These are phyloP conservation scores for Plodia interpunctella DNA, from an alignment of 1,140 invertebrate genomes.

Conservation along the genomic window DNA sequence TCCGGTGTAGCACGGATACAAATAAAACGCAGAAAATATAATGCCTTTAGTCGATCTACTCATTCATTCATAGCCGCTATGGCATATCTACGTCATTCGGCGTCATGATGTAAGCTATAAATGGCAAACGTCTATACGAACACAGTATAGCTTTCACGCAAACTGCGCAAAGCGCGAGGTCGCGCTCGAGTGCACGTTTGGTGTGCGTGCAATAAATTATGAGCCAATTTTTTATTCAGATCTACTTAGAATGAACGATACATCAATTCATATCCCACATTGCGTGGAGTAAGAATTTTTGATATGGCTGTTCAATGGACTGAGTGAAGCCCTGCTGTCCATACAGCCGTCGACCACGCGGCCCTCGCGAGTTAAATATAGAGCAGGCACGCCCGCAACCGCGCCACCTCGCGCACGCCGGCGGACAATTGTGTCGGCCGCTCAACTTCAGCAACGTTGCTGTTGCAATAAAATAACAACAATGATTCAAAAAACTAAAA, in stretches of 20 bases:
- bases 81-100: background rate
- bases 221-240: background rate
- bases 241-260: background rate
- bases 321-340: background rate
- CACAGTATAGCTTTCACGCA: background rate
- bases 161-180: background rate
- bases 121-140: background rate
- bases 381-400: slow-evolving; percentile 8
- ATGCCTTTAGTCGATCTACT: background rate
- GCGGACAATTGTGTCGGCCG: background rate
- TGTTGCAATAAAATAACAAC: background rate
- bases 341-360: background rate
- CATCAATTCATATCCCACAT: background rate
- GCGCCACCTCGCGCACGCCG: background rate
- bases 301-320: background rate
- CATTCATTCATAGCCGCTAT: background rate
- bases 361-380: slow-evolving; percentile 12
- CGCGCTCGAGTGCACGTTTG: background rate
- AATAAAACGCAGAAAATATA: background rate
- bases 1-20: background rate
- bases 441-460: background rate
- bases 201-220: slow-evolving; percentile 5
- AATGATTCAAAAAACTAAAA: background rate
- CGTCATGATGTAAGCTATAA: background rate
- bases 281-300: slow-evolving; percentile 4